Evolutionary conservation across 2,113 vertebrate species (phyloP), one percentile per base, ranked within the genome.

Genomic region (Pitta sordida): DNA sequence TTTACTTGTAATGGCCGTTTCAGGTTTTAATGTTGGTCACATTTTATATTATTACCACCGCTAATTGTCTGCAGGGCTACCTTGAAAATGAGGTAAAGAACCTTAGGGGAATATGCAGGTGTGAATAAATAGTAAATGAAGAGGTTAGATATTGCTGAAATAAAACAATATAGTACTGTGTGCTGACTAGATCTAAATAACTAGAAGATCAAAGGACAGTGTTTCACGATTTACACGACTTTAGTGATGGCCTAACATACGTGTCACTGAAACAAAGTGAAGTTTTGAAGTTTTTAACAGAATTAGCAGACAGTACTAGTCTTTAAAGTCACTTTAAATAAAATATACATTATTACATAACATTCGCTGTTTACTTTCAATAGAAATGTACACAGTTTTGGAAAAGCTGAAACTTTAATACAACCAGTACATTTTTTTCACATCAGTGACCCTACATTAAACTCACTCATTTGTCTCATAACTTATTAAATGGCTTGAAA

Each of bases 401-500:
- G 77, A 84, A 96, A 91, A 96, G 39, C 49, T 89, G 62, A 74
- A 94, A 95, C 63, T 95, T 95, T 91, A 93, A 93, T 83, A 87
- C n/a, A 97, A 90, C 60, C 59, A 90, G 73, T 48, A 63, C 76
- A 64, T 83, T 94, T 96, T 83, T 96, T 95, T 94, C 95, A 95
- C 91, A 82, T 91, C 92, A 93, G 48, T 88, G 89, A 65, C 44
- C 92, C 70, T 52, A 88, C 52, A 91, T 91, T 96, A 94, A 97
- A 96, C 91, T 97, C 81, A 94, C 90, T 97, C 93, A 93, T 97
- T 96, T 96, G 88, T 90, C 94, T 96, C 93, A 95, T 96, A 96
- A 97, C 95, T 96, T 97, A 97, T 96, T 98, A 96, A 98, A 96
- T 88, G 91, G 69, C 95, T 97, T 97, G 97, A 97, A 97, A 98